Evolutionary conservation across 2,113 vertebrate species (phyloP).

Genomic region (Varanus komodoensis): DNA sequence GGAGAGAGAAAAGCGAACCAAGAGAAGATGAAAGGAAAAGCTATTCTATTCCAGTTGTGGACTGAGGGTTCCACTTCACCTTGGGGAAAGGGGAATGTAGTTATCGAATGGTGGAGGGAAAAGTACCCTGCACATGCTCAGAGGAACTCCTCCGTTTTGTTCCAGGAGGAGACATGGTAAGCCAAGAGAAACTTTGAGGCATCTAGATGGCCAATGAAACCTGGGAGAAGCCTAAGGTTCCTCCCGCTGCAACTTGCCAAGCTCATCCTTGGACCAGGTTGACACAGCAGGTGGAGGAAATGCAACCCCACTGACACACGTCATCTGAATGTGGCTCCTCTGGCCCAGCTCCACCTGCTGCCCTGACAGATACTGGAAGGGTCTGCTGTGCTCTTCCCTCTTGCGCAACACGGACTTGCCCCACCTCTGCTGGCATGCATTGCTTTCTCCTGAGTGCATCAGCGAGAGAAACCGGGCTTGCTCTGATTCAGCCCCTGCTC

Average conservation of each 20-base stretch:
- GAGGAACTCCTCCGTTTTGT: neutral
- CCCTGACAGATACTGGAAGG: constrained; percentile 1
- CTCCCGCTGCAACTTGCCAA: neutral
- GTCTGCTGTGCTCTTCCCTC: neutral
- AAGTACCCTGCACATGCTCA: neutral
- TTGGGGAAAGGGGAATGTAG: too few relatives aligned
- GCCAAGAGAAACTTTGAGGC: neutral
- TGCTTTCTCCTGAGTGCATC: too few relatives aligned
- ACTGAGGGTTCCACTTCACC: too few relatives aligned
- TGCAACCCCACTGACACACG: neutral
- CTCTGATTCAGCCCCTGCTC: neutral
- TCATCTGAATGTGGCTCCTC: neutral
- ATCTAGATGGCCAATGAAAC: neutral
- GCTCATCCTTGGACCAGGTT: neutral
- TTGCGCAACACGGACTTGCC: neutral
- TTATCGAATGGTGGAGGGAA: neutral
- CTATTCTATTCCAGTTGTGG: neutral
- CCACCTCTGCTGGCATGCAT: neutral
- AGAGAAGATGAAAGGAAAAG: too few relatives aligned
- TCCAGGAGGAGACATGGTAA: neutral
- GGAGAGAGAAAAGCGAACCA: neutral
- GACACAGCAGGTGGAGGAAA: neutral
- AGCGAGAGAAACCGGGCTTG: neutral
- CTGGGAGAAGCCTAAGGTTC: too few relatives aligned
- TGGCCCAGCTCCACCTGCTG: neutral